Conservation (phyloP, 2,888 invertebrate species). For the Apamea crenata region DNA sequence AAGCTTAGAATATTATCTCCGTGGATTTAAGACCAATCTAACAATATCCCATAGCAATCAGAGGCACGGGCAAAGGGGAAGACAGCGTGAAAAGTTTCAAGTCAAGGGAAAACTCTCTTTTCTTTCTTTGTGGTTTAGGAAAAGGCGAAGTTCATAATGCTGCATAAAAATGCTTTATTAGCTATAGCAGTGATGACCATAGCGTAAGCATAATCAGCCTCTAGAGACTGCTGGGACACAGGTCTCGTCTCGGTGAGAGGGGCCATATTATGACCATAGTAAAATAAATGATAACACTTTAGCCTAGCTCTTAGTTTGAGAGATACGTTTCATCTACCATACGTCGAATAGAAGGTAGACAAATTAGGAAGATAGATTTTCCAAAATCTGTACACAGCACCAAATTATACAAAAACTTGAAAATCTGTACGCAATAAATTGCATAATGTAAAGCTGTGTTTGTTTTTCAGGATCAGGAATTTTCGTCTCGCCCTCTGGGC, state of each 20-base stretch:
- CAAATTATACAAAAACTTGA: background rate
- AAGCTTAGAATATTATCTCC: background rate
- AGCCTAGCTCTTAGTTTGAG: background rate
- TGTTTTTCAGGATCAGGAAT: conserved; percentile 96
- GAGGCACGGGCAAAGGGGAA: too few species aligned
- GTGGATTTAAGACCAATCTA: background rate
- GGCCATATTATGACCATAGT: background rate
- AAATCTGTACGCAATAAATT: conserved; percentile 28
- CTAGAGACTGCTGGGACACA: background rate
- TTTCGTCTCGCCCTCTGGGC: conserved; percentile 99
- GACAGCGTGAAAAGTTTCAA: background rate
- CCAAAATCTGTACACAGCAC: background rate
- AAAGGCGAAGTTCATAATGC: background rate
- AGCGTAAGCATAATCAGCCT: background rate
- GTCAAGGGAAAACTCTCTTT: background rate
- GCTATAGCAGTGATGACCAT: background rate
- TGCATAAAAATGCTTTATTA: background rate
- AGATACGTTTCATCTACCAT: background rate
- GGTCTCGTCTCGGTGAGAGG: background rate
- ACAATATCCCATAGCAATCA: background rate
- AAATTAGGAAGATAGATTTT: background rate
- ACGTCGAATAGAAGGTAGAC: background rate
- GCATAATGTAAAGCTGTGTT: conserved; percentile 14
- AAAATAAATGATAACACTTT: background rate
- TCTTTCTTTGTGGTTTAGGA: background rate